Percentiles rank a stretch among this genome's conserved stretches.
Evolutionary conservation across 1,140 invertebrate species (phyloP).

Genomic region (Centruroides sculpturatus): DNA sequence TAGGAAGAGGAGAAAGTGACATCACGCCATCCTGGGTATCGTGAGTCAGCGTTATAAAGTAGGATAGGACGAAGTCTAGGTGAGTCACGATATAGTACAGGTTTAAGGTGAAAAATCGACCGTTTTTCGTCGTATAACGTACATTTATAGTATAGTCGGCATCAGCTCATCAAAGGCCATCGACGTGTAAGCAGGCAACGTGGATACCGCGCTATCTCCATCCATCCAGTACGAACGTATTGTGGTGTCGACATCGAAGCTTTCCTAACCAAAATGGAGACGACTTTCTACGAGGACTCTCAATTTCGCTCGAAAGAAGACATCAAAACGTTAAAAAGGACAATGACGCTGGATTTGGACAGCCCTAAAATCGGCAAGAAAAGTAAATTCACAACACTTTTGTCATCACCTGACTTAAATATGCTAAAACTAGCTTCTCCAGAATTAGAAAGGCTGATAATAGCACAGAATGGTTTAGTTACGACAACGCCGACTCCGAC

Average conservation of each 20-base stretch:
- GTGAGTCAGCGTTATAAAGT: too few relatives aligned
- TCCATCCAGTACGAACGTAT: too few relatives aligned
- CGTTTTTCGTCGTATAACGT: too few relatives aligned
- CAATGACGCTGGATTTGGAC: constrained; percentile 67
- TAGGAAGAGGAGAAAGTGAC: too few relatives aligned
- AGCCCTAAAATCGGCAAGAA: constrained; percentile 35
- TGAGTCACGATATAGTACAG: too few relatives aligned
- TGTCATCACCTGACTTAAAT: constrained; percentile 69
- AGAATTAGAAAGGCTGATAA: constrained; percentile 72
- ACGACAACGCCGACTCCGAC: constrained; percentile 53
- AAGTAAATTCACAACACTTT: constrained; percentile 40
- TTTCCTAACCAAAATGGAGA: constrained; percentile 50
- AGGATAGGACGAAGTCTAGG: too few relatives aligned
- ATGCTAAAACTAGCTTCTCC: constrained; percentile 71
- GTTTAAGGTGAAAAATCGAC: too few relatives aligned
- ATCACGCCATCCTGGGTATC: too few relatives aligned
- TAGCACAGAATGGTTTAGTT: constrained; percentile 46
- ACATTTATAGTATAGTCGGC: constrained; percentile 28
- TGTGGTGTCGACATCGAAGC: constrained; percentile 48
- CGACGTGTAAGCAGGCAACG: constrained; percentile 66
- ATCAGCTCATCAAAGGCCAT: constrained; percentile 68
- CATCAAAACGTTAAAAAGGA: constrained; percentile 36
- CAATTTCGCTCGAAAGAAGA: constrained; percentile 28
- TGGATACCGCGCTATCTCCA: constrained; percentile 50
- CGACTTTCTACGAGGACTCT: constrained; percentile 44